Evolutionary conservation across 2,888 invertebrate species (phyloP), one percentile per base, ranked within the genome.

Genomic region (Petrolisthes manimaculis): DNA sequence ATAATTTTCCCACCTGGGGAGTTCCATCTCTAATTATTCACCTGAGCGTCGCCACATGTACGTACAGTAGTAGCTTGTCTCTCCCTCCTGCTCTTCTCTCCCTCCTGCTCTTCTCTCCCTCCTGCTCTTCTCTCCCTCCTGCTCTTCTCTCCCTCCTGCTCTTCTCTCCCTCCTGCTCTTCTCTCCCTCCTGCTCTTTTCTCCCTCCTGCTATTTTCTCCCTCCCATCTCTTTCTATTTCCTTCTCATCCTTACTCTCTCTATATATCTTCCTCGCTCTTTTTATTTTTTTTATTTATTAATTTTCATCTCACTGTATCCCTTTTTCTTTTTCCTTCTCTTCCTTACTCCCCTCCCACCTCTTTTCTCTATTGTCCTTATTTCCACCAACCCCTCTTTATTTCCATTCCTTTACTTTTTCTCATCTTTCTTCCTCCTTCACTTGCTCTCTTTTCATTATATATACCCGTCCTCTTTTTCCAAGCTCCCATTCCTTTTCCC

Each of bases 1-100:
- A 71, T 71, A 71, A 71, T 71, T 71, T 71, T 71, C 8, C n/a
- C 71, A 71, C 71, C 71, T 71, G 71, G 71, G 71, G 71, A 71
- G 71, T n/a, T 18, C n/a, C 71, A n/a, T n/a, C 71, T 12, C n/a
- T 71, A 71, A 71, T 71, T 71, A 71, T 71, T 71, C 71, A 71
- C n/a, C 71, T 71, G 8, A 18, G n/a, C n/a, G n/a, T n/a, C n/a
- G n/a, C n/a, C n/a, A n/a, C n/a, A n/a, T n/a, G n/a, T n/a, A n/a
- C n/a, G n/a, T n/a, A n/a, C n/a, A n/a, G n/a, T n/a, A n/a, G n/a
- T n/a, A n/a, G 9, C 18, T 24, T 51, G 37, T 37, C 77, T 5
- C 51, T 51, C 5, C 67, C 67, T 12, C 82, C 55, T 53, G n/a
- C 82, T 82, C 69, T 75, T 56, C 80, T 80, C 80, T 56, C 56